Evolutionary conservation across 30 jellyfish, hydroid and myxozoan species (phyloP).

Genomic region (Aurelia sp.): DNA sequence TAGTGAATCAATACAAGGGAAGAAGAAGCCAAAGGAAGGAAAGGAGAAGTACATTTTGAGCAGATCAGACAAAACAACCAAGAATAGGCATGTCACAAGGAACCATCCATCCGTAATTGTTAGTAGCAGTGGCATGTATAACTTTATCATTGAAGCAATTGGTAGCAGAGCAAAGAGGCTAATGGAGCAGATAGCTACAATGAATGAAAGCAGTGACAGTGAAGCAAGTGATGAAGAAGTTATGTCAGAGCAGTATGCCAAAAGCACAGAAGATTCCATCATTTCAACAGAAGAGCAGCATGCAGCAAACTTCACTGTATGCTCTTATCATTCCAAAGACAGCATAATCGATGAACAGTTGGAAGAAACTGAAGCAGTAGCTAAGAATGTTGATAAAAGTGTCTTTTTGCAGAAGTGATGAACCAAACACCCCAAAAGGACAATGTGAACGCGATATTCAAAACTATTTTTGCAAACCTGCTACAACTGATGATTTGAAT

Average conservation of each 20-base stretch:
- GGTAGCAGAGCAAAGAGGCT: constrained; percentile 5
- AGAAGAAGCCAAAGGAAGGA: constrained; percentile 21
- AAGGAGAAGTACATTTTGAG: constrained; percentile 22
- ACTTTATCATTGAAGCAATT: neutral
- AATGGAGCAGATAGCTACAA: constrained; percentile 9
- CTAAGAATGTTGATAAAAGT: neutral
- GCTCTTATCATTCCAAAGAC: neutral
- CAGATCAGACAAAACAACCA: constrained; percentile 23
- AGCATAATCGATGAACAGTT: neutral
- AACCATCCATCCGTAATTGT: constrained; percentile 29
- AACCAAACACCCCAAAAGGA: constrained; percentile 14
- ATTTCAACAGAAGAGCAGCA: constrained; percentile 2
- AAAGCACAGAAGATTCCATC: constrained; percentile 9
- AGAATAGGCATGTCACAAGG: constrained; percentile 8
- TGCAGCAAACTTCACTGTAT: neutral
- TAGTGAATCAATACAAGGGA: no score
- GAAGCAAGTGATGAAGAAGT: neutral
- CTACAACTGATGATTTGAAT: no score
- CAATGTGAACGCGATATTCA: neutral
- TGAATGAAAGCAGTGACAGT: constrained; percentile 1
- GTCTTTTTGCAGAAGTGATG: neutral
- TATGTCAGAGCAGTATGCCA: neutral
- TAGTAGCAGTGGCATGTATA: constrained; percentile 8
- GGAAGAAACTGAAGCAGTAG: neutral
- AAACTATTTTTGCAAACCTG: no score